These are phyloP conservation scores for Trigoniulus corallinus DNA, from an alignment of 1,140 invertebrate species.

Conservation along the genomic window DNA sequence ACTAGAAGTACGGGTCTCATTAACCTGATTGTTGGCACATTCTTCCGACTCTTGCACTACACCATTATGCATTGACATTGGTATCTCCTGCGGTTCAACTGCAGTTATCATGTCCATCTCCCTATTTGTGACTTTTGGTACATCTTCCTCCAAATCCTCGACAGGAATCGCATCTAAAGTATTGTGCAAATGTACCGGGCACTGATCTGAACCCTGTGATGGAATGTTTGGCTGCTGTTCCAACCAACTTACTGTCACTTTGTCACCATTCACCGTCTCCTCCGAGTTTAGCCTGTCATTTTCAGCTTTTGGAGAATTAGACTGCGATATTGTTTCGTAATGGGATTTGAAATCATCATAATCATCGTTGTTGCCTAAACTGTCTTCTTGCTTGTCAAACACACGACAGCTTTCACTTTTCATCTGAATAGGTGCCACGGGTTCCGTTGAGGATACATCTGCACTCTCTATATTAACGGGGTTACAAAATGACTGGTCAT, in stretches of 20 bases:
- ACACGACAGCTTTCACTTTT: neutral
- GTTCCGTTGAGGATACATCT: neutral
- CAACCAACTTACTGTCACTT: neutral
- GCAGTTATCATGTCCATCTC: no score
- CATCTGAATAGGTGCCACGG: neutral
- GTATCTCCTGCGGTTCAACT: no score
- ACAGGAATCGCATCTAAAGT: conserved; percentile 2
- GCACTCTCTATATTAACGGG: neutral
- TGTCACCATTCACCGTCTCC: neutral
- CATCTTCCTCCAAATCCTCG: no score
- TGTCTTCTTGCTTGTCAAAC: neutral
- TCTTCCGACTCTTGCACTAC: no score
- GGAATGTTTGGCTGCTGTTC: neutral
- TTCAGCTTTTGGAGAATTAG: neutral
- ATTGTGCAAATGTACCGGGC: no score
- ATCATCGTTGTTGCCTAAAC: neutral
- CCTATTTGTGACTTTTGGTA: no score
- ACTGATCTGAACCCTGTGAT: no score
- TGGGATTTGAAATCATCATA: neutral
- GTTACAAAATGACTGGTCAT: no score
- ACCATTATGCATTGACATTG: no score
- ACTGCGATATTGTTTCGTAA: neutral
- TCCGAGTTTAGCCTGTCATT: neutral
- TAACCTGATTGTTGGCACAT: no score
- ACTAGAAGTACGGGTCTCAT: no score